Conservation (phyloP, 2,797 vertebrate species). For the Hylomyscus alleni region DNA sequence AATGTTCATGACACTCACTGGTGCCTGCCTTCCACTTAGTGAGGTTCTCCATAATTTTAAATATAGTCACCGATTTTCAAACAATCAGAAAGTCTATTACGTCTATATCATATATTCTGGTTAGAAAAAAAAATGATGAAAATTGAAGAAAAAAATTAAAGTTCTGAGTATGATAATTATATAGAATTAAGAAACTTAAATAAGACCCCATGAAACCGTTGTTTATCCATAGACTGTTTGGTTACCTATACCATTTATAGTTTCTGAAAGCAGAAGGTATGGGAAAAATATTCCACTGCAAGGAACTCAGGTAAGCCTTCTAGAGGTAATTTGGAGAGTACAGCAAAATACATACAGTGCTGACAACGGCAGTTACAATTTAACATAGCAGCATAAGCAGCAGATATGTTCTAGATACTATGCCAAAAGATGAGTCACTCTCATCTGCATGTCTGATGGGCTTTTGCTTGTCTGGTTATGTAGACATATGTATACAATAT, state of each 20-base stretch:
- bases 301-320: slow-evolving; percentile 14
- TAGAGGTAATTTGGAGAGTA: background rate
- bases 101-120: background rate
- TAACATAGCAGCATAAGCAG: slow-evolving; percentile 51
- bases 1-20: background rate
- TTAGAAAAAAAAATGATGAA: slow-evolving; percentile 42
- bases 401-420: slow-evolving; percentile 26
- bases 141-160: background rate
- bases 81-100: slow-evolving; percentile 23
- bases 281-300: slow-evolving; percentile 6
- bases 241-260: background rate
- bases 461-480: slow-evolving; percentile 18
- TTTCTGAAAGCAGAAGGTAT: slow-evolving; percentile 15
- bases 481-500: slow-evolving; percentile 17
- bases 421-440: slow-evolving; percentile 52
- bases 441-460: slow-evolving; percentile 2
- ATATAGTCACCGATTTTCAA: slow-evolving; percentile 15
- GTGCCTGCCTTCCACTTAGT: background rate
- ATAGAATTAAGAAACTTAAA: slow-evolving; percentile 42
- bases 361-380: slow-evolving; percentile 46
- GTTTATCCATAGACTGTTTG: background rate
- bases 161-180: slow-evolving; percentile 24
- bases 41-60: slow-evolving; percentile 60
- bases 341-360: slow-evolving; percentile 30
- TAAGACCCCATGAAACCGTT: slow-evolving; percentile 14